Evolutionary conservation across 2,113 vertebrate genomes (phyloP).

Genomic region (Anguilla rostrata): DNA sequence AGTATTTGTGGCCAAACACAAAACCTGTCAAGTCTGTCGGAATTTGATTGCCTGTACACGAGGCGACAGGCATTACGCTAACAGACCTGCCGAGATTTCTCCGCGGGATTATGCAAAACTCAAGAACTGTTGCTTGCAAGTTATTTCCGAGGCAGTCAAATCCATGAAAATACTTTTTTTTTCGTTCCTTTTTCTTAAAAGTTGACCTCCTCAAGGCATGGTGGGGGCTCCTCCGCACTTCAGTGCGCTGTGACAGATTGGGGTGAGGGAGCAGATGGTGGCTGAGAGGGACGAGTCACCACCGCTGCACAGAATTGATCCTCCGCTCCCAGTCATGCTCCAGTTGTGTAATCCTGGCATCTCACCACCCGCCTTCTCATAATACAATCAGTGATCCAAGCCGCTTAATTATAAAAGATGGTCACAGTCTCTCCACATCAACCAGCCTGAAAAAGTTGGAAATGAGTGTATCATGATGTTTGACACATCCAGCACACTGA

Average conservation of each 20-base stretch:
- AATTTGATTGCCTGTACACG: background rate
- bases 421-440: slow-evolving; percentile 46
- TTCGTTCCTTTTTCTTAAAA: slow-evolving; percentile 33
- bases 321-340: slow-evolving; percentile 13
- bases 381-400: slow-evolving; percentile 25
- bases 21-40: background rate
- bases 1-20: background rate
- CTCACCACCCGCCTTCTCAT: background rate
- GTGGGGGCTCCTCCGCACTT: slow-evolving; percentile 53
- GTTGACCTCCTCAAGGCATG: slow-evolving; percentile 45
- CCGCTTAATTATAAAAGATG: slow-evolving; percentile 27
- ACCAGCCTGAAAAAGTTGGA: slow-evolving; percentile 24
- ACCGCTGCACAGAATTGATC: slow-evolving; percentile 58
- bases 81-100: background rate
- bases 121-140: background rate
- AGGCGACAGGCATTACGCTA: background rate
- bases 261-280: slow-evolving; percentile 62
- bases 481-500: background rate
- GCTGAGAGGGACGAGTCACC: slow-evolving; percentile 56
- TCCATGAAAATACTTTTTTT: slow-evolving; percentile 24
- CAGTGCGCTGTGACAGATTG: slow-evolving; percentile 63
- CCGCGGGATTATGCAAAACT: background rate
- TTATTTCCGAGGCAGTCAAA: slow-evolving; percentile 2
- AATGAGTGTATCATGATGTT: background rate
- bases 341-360: slow-evolving; percentile 1